Conservation (phyloP, 2,797 vertebrate genomes). For the Hippoglossus hippoglossus region DNA sequence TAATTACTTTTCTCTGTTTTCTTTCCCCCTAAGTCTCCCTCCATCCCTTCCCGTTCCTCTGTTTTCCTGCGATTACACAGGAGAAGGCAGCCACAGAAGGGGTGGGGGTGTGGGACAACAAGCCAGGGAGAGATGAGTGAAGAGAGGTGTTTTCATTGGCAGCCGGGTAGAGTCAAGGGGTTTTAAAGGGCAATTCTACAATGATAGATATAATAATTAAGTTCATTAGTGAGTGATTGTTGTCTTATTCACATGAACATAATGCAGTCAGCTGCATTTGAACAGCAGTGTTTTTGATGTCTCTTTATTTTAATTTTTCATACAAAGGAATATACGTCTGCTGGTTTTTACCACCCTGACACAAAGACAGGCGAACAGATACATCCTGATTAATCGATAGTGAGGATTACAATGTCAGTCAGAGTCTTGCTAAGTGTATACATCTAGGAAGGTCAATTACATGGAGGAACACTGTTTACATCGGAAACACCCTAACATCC, state of each 20-base stretch:
- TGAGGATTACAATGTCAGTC: background rate
- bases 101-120: constrained; percentile 9
- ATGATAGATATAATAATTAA: constrained; percentile 43
- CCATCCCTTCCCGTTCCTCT: constrained; percentile 51
- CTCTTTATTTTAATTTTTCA: background rate
- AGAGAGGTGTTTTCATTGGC: constrained; percentile 43
- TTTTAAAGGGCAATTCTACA: constrained; percentile 55
- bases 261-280: background rate
- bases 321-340: background rate
- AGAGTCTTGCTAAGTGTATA: background rate
- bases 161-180: constrained; percentile 16
- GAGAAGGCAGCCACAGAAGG: constrained; percentile 28
- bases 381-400: background rate
- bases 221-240: constrained; percentile 23
- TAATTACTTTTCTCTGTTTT: constrained; percentile 79
- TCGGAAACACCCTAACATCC: background rate
- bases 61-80: constrained; percentile 66
- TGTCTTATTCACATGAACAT: background rate
- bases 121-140: constrained; percentile 24
- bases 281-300: background rate
- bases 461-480: background rate
- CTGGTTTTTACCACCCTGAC: background rate
- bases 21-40: constrained; percentile 47
- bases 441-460: background rate
- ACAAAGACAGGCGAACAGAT: background rate